Conservation (phyloP, 2,113 vertebrate species). For the Macrotus californicus region DNA sequence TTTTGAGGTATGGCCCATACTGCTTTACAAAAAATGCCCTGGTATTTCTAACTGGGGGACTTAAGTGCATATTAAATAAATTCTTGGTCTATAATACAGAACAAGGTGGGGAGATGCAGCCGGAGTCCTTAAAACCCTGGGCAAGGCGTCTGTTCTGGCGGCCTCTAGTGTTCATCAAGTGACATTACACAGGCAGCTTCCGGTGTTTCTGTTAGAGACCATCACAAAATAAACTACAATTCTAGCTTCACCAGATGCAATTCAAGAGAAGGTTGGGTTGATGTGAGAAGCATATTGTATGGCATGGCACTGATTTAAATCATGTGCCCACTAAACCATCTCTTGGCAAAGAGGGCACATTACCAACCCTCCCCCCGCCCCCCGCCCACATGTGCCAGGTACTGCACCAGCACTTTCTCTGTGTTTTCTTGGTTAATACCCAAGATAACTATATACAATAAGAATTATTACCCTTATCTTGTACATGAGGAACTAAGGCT, state of each 20-base stretch:
- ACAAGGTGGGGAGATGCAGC: neutral
- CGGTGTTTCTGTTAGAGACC: neutral
- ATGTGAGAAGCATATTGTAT: neutral
- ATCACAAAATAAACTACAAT: neutral
- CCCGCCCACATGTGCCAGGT: no score
- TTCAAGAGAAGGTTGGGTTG: neutral
- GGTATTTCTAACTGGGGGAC: neutral
- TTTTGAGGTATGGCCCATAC: neutral
- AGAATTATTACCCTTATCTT: neutral
- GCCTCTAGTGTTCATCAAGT: slow-evolving; percentile 43
- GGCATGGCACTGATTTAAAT: neutral
- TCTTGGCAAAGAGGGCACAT: neutral
- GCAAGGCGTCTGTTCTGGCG: neutral
- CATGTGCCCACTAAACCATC: neutral
- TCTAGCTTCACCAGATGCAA: neutral
- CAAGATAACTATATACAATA: neutral
- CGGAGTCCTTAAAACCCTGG: neutral
- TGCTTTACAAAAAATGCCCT: neutral
- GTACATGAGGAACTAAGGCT: neutral
- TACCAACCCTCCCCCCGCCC: no score
- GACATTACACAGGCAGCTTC: neutral
- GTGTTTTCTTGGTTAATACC: neutral
- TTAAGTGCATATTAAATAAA: neutral
- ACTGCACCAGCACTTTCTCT: neutral
- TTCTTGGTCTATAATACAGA: neutral